These are phyloP conservation scores for Periparus ater DNA, from an alignment of 2,797 vertebrate species.

Conservation along the genomic window DNA sequence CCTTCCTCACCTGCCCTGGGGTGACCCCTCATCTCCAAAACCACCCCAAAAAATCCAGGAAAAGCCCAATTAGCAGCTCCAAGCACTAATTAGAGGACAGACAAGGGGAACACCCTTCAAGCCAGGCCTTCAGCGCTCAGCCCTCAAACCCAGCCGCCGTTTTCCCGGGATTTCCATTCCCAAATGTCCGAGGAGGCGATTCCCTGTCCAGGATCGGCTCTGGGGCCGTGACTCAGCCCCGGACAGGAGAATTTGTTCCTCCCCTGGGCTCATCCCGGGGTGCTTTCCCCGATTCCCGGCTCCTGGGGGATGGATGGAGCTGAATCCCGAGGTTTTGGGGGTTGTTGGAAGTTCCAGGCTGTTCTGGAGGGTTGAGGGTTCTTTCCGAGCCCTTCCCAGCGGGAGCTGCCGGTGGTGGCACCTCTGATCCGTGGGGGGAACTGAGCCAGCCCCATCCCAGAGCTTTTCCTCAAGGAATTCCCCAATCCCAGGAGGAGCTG, in stretches of 20 bases:
- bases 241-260: slow-evolving; percentile 1
- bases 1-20: background rate
- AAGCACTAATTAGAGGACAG: fast-evolving
- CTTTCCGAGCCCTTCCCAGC: background rate
- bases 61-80: background rate
- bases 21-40: background rate
- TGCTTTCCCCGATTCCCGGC: fast-evolving
- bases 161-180: background rate
- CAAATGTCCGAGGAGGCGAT: fast-evolving
- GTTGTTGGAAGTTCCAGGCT: background rate
- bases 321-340: fast-evolving
- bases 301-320: background rate
- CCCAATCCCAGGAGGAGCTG: background rate
- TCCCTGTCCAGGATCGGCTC: background rate
- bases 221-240: slow-evolving; percentile 49
- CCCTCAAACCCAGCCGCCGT: background rate
- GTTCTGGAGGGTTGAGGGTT: fast-evolving
- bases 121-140: fast-evolving
- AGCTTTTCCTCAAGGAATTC: background rate
- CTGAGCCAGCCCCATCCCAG: background rate
- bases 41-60: background rate
- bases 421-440: fast-evolving
- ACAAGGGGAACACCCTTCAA: background rate
- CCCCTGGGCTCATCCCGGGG: background rate
- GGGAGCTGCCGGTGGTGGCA: background rate